phyloP scores from a whole-genome alignment of 2,888 invertebrate species.

The Strigamia maritima region DNA sequence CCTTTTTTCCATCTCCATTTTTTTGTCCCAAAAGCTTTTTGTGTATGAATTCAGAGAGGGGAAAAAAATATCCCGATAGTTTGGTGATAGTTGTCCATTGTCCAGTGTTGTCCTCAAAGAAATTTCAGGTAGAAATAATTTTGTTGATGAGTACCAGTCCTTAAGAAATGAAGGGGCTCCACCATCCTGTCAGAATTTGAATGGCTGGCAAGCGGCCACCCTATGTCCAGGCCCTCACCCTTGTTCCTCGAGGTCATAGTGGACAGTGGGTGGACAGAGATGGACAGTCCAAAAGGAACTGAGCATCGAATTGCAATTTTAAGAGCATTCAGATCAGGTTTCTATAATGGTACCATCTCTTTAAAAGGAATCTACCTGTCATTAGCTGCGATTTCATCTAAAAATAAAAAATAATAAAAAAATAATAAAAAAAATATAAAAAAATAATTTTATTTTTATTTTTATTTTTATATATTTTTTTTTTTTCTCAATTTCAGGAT shows the following conservation, averaged over 20 bases:
- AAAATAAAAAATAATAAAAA: neutral
- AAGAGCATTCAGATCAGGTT: slow-evolving; percentile 27
- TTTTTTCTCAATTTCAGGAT: neutral
- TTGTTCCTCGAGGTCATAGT: slow-evolving; percentile 21
- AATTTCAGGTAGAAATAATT: slow-evolving; percentile 29
- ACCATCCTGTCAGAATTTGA: slow-evolving; percentile 24
- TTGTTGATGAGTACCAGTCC: slow-evolving; percentile 29
- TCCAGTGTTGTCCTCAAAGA: neutral
- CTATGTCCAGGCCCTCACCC: slow-evolving; percentile 21
- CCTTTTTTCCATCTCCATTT: neutral
- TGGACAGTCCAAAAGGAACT: slow-evolving; percentile 6
- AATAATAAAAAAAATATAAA: no score
- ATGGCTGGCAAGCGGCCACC: slow-evolving; percentile 17
- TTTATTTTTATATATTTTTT: neutral
- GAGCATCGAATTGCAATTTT: slow-evolving; percentile 7
- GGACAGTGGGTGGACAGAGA: slow-evolving; percentile 27
- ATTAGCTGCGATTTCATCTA: neutral
- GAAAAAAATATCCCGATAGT: neutral
- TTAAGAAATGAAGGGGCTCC: slow-evolving; percentile 27
- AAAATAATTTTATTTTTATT: no score
- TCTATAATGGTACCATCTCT: neutral
- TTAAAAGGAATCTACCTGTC: neutral
- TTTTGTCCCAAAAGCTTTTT: neutral
- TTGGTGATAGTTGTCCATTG: slow-evolving; percentile 29
- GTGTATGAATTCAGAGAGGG: neutral